Evolutionary conservation across 2,888 invertebrate genomes (phyloP).

Genomic region (Unio pictorum): DNA sequence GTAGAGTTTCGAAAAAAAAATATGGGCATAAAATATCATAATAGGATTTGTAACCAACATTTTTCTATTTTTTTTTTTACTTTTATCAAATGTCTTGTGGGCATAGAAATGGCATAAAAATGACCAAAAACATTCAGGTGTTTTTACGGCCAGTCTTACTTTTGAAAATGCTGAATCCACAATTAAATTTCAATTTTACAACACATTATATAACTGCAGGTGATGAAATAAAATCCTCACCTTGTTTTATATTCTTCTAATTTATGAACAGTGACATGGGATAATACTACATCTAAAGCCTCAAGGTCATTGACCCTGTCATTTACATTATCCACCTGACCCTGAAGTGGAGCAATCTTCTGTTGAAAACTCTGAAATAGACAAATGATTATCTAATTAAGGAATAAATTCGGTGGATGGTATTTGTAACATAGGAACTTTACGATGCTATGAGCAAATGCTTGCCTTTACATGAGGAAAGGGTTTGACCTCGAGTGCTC

Average conservation of each 20-base stretch:
- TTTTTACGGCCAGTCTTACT: too few relatives aligned
- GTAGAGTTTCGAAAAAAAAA: too few relatives aligned
- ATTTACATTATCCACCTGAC: constrained; percentile 83
- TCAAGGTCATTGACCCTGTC: constrained; percentile 83
- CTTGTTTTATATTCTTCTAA: constrained; percentile 86
- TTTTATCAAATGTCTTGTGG: too few relatives aligned
- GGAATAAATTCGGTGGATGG: not conserved
- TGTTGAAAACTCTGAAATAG: constrained; percentile 81
- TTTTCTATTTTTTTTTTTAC: too few relatives aligned
- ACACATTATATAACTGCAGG: not conserved
- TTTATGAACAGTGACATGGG: constrained; percentile 78
- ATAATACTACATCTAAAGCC: constrained; percentile 81
- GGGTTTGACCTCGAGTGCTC: too few relatives aligned
- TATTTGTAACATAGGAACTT: not conserved
- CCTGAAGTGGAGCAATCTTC: constrained; percentile 80
- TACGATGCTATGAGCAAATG: too few relatives aligned
- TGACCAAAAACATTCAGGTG: too few relatives aligned
- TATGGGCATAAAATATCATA: too few relatives aligned
- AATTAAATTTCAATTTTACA: not conserved
- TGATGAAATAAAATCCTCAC: constrained; percentile 32
- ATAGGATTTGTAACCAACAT: too few relatives aligned
- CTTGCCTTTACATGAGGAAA: too few relatives aligned
- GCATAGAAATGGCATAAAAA: too few relatives aligned
- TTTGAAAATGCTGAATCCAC: not conserved
- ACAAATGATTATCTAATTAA: constrained; percentile 1